Evolutionary conservation across 2,888 invertebrate genomes (phyloP).

Genomic region (Ormyrus nitidulus): DNA sequence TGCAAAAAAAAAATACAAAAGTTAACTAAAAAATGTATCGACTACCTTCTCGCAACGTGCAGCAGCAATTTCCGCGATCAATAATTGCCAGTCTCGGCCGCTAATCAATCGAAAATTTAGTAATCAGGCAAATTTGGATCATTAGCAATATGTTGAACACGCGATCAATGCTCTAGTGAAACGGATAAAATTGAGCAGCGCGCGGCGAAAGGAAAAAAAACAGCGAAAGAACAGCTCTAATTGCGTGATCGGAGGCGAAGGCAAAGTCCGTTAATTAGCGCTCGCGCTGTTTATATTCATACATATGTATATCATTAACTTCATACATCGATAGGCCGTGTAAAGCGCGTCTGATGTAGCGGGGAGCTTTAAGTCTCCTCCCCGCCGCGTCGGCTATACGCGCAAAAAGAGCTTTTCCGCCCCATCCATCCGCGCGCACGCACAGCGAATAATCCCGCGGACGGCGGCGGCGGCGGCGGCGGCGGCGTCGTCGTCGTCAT

Average conservation of each 20-base stretch:
- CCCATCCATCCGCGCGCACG: too few species aligned
- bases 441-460: too few species aligned
- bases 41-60: not conserved
- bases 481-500: too few species aligned
- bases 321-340: constrained; percentile 26
- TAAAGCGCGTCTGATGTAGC: not conserved
- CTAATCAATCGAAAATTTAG: constrained; percentile 17
- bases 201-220: not conserved
- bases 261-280: constrained; percentile 43
- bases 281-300: not conserved
- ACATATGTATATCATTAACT: constrained; percentile 21
- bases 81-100: not conserved
- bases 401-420: too few species aligned
- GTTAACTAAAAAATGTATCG: not conserved
- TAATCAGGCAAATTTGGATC: constrained; percentile 20
- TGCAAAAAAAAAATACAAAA: not conserved
- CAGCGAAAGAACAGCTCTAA: constrained; percentile 23
- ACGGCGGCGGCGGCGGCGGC: too few species aligned
- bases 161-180: not conserved
- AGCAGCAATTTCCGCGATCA: not conserved
- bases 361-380: too few species aligned
- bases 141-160: constrained; percentile 21
- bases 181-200: not conserved
- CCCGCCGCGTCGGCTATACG: too few species aligned
- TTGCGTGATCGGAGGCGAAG: constrained; percentile 37